Evolutionary conservation across 2,888 invertebrate genomes (phyloP).

Genomic region (Caenorhabditis sp.): DNA sequence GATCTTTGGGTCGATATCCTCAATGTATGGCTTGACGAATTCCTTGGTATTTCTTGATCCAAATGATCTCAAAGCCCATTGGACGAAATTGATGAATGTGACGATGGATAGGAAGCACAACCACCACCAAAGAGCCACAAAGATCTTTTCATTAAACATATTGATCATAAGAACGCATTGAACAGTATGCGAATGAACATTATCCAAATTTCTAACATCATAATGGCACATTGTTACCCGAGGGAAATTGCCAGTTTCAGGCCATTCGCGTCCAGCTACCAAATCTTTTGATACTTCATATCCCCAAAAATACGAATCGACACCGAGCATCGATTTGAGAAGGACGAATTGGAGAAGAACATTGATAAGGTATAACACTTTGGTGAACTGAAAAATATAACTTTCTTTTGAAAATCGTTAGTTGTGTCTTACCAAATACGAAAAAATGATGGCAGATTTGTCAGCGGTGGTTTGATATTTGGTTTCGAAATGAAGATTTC

Average conservation of each 20-base stretch:
- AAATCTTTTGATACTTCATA: constrained; percentile 64
- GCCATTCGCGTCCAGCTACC: constrained; percentile 67
- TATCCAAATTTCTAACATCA: constrained; percentile 68
- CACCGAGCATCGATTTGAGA: constrained; percentile 66
- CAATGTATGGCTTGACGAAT: constrained; percentile 53
- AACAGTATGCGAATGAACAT: constrained; percentile 69
- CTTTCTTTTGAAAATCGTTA: neutral
- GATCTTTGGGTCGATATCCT: constrained; percentile 49
- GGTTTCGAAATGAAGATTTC: constrained; percentile 25
- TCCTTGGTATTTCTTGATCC: constrained; percentile 32
- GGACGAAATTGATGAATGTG: constrained; percentile 44
- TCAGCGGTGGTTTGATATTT: constrained; percentile 23
- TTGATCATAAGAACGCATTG: constrained; percentile 71
- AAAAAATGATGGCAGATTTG: constrained; percentile 27
- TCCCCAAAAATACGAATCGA: constrained; percentile 68
- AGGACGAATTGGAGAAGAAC: constrained; percentile 66
- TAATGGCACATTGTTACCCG: constrained; percentile 71
- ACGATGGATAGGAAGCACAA: constrained; percentile 58
- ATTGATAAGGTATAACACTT: constrained; percentile 65
- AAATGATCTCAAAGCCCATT: constrained; percentile 56
- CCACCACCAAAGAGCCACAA: constrained; percentile 71
- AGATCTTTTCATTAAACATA: constrained; percentile 68
- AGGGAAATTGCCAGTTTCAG: constrained; percentile 68
- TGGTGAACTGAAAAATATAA: constrained; percentile 56
- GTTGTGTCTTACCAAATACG: constrained; percentile 55